A percentile compares a stretch with the other conserved stretches of the same genome.
Conservation (phyloP, 2,888 invertebrate genomes). For the Miltochrista miniata region DNA sequence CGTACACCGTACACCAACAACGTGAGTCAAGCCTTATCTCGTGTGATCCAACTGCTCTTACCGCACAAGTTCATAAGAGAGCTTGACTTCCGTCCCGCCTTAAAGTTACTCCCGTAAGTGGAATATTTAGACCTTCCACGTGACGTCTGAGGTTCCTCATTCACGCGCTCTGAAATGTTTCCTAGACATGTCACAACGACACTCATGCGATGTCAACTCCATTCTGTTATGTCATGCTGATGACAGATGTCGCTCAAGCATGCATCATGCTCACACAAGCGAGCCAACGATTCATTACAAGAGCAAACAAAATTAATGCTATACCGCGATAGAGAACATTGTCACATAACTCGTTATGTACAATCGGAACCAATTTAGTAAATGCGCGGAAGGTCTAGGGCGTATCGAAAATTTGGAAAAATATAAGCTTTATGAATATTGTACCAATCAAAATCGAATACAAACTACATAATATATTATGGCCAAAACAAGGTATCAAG, state of each 20-base stretch:
- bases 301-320: conserved; percentile 68
- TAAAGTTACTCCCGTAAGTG: conserved; percentile 93
- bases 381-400: conserved; percentile 79
- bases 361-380: conserved; percentile 59
- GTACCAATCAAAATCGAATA: conserved; percentile 51
- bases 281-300: conserved; percentile 40
- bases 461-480: conserved; percentile 58
- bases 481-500: conserved; percentile 68
- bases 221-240: conserved; percentile 20
- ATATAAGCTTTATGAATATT: conserved; percentile 52
- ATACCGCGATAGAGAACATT: conserved; percentile 46
- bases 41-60: conserved; percentile 86
- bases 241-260: conserved; percentile 36
- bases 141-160: conserved; percentile 90
- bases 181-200: conserved; percentile 70
- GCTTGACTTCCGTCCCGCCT: conserved; percentile 94
- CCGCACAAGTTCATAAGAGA: conserved; percentile 98
- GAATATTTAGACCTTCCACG: conserved; percentile 93
- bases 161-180: conserved; percentile 93
- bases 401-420: conserved; percentile 63
- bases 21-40: conserved; percentile 70
- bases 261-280: conserved; percentile 63
- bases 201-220: conserved; percentile 55
- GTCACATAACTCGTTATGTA: conserved; percentile 44
- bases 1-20: conserved; percentile 57